Conservation (phyloP, 1,140 invertebrate species). For the Grapholita molesta region DNA sequence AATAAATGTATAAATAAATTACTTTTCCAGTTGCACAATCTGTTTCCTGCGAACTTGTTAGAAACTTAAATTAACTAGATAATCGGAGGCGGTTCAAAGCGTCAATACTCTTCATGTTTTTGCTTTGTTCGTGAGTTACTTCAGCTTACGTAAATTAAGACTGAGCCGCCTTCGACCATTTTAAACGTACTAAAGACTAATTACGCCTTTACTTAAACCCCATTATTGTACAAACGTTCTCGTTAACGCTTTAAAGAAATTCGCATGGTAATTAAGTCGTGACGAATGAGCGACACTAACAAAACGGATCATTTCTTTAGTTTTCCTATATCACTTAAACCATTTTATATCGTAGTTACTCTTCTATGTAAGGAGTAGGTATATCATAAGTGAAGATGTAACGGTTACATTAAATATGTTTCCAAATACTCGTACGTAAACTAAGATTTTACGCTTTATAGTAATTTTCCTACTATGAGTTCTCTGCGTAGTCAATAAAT, state of each 20-base stretch:
- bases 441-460: too few relatives aligned
- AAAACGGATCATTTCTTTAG: neutral
- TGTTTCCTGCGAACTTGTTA: neutral
- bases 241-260: conserved; percentile 31
- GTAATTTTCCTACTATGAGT: too few relatives aligned
- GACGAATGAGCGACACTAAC: neutral
- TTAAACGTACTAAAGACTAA: conserved; percentile 26
- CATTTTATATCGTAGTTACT: neutral
- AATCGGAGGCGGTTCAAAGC: neutral
- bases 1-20: neutral
- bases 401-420: too few relatives aligned
- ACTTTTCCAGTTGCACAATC: neutral
- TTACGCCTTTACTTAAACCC: conserved; percentile 23
- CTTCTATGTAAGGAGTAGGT: neutral
- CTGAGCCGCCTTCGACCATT: neutral
- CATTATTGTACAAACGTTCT: conserved; percentile 31
- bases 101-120: neutral
- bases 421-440: too few relatives aligned
- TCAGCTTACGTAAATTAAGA: neutral
- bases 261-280: conserved; percentile 37
- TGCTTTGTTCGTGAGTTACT: neutral
- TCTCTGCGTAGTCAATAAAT: too few relatives aligned
- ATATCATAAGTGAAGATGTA: too few relatives aligned
- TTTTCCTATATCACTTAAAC: neutral
- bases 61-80: neutral